A percentile compares a stretch with the other conserved stretches of the same genome.
These are phyloP conservation scores for Arrhamphus sclerolepis DNA, from an alignment of 2,797 vertebrate genomes.

Conservation along the genomic window DNA sequence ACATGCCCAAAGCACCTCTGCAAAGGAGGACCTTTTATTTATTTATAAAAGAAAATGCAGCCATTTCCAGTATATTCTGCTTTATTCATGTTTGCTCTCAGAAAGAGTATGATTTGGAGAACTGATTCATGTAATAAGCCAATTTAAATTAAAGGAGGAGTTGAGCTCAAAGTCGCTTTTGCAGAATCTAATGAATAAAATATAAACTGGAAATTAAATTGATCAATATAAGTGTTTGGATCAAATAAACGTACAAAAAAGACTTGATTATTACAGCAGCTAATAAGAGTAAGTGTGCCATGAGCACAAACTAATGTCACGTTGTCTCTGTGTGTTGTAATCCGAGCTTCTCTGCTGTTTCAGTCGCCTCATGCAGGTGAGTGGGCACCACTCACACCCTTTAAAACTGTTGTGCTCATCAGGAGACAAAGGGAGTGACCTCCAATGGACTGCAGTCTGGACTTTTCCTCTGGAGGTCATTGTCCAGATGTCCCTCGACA, in stretches of 20 bases:
- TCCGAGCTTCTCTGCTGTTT: neutral
- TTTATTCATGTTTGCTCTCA: too few relatives aligned
- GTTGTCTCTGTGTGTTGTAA: neutral
- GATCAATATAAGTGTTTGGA: neutral
- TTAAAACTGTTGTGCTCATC: neutral
- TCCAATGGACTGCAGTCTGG: neutral
- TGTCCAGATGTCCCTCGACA: too few relatives aligned
- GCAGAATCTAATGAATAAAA: neutral
- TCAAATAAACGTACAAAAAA: neutral
- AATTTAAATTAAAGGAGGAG: neutral
- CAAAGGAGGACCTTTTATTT: too few relatives aligned
- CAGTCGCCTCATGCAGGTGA: neutral
- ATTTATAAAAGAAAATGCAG: too few relatives aligned
- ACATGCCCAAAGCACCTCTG: too few relatives aligned
- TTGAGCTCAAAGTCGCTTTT: neutral
- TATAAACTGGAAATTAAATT: too few relatives aligned
- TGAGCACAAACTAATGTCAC: neutral
- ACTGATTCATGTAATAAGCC: too few relatives aligned
- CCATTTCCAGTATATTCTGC: too few relatives aligned
- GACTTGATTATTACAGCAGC: neutral
- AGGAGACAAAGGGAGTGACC: neutral
- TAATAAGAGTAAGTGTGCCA: neutral
- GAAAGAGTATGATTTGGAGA: too few relatives aligned
- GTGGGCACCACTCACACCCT: neutral
- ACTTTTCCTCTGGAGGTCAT: neutral